Evolutionary conservation across 2,797 vertebrate species (phyloP), one percentile per base, ranked within the genome.

Genomic region (Scyliorhinus canicula): DNA sequence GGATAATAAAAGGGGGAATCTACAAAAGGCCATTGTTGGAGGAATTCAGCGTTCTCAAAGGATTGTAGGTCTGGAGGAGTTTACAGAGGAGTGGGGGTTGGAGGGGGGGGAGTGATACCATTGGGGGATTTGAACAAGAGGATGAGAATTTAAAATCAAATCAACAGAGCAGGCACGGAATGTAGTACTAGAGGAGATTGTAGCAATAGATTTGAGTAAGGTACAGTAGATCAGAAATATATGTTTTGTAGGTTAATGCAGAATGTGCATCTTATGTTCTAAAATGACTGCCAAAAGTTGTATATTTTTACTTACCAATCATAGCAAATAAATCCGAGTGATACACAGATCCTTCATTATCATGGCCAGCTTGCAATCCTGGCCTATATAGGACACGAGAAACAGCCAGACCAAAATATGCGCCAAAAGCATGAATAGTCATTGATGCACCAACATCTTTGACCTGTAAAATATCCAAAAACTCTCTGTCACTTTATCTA

Each of bases 351-450:
- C 98, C 98, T 0, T 99, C 97, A 0, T 99, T 98, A 0, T 98
- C 96, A 65, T 99, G 98, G 14, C 97, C 97, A 0, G 96, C 96
- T 95, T 95, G 97, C 95, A 99, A 96, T 26, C 96, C 96, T 2
- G 98, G 97, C 1, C 98, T 97, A 96, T 99, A 98, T 82, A 99
- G 97, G 44, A 99, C 52, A 0, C 98, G 96, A 0, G 98, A 97
- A 79, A 97, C 98, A 0, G 98, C 97, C 96, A 99, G 96, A 40
- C 99, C 99, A 95, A 99, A 99, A 96, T 99, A 99, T 47, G 99
- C 99, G 77, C 99, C 99, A n/a, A 97, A 99, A 24, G 98, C 98
- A 1, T 99, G 99, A 95, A 99, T 99, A 0, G 97, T 97, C 99
- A 99, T 99, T 0, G 99, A 99, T 0, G 98, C 99, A 60, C 99